A percentile compares a stretch with the other conserved stretches of the same genome.
phyloP scores from a whole-genome alignment of 2,888 invertebrate genomes.

The Phorcus lineatus region DNA sequence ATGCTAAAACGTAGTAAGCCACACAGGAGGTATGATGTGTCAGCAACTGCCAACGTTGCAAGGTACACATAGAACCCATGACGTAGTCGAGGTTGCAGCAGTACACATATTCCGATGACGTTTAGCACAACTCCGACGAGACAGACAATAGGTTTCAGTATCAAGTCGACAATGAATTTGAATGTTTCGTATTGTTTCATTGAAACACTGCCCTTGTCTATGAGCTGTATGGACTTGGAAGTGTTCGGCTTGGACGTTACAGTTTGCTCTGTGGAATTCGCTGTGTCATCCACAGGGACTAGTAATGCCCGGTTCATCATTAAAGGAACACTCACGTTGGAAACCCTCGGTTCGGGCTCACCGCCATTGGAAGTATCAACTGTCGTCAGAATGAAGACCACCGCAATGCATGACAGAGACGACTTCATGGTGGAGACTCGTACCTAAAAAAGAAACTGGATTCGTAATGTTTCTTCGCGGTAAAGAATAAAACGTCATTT shows the following conservation, averaged over 20 bases:
- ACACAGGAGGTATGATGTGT: background rate
- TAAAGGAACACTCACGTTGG: too few relatives aligned
- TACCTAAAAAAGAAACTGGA: too few relatives aligned
- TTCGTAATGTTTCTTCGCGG: too few relatives aligned
- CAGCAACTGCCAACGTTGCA: background rate
- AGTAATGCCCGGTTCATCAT: too few relatives aligned
- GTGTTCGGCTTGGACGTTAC: background rate
- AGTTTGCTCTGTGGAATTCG: background rate
- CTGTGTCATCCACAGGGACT: too few relatives aligned
- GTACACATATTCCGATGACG: conserved; percentile 9
- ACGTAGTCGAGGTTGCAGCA: background rate
- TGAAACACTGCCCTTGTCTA: background rate
- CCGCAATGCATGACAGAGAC: too few relatives aligned
- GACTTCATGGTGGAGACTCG: too few relatives aligned
- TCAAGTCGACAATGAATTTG: background rate
- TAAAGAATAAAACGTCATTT: too few relatives aligned
- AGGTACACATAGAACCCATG: conserved; percentile 9
- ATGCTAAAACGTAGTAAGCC: background rate
- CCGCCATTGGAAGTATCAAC: too few relatives aligned
- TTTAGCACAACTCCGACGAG: background rate
- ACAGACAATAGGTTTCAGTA: background rate
- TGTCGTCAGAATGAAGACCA: too few relatives aligned
- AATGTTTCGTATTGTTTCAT: background rate
- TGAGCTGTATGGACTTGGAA: background rate
- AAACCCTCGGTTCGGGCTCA: too few relatives aligned